Conservation (phyloP, 2,888 invertebrate species). For the Agrilus mali region DNA sequence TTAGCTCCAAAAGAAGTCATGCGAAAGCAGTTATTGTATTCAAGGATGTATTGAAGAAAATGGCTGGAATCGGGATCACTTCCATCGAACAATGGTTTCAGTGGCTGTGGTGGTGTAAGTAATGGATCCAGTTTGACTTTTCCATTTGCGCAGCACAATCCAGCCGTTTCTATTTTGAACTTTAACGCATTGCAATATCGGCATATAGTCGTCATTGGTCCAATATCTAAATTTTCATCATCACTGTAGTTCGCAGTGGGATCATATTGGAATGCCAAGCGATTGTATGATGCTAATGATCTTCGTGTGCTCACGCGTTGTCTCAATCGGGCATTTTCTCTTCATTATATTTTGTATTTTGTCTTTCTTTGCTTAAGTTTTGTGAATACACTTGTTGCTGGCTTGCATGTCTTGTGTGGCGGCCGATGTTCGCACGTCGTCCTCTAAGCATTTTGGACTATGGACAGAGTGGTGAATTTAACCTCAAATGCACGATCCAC, state of each 20-base stretch:
- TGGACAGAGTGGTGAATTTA: no score
- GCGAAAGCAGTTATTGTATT: slow-evolving; percentile 16
- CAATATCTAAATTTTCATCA: slow-evolving; percentile 7
- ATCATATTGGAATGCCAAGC: neutral
- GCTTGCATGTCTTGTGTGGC: no score
- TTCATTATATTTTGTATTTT: no score
- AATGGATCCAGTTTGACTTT: slow-evolving; percentile 9
- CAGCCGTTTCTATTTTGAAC: slow-evolving; percentile 26
- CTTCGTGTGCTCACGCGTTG: no score
- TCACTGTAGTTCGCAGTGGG: slow-evolving; percentile 1
- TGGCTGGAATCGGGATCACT: slow-evolving; percentile 4
- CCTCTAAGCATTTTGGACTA: no score
- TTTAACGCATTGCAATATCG: slow-evolving; percentile 25
- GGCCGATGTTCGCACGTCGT: no score
- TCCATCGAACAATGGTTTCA: slow-evolving; percentile 4
- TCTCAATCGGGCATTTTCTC: no score
- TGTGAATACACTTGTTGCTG: no score
- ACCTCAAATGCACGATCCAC: no score
- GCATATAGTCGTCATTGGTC: slow-evolving; percentile 21
- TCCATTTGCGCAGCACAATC: slow-evolving; percentile 29
- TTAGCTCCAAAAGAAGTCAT: slow-evolving; percentile 17
- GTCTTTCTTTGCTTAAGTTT: no score
- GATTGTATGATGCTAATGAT: no score
- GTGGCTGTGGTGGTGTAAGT: slow-evolving; percentile 4
- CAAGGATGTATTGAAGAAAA: slow-evolving; percentile 11